Evolutionary conservation across 2,797 vertebrate genomes (phyloP).

Genomic region (Lophura swinhoii): DNA sequence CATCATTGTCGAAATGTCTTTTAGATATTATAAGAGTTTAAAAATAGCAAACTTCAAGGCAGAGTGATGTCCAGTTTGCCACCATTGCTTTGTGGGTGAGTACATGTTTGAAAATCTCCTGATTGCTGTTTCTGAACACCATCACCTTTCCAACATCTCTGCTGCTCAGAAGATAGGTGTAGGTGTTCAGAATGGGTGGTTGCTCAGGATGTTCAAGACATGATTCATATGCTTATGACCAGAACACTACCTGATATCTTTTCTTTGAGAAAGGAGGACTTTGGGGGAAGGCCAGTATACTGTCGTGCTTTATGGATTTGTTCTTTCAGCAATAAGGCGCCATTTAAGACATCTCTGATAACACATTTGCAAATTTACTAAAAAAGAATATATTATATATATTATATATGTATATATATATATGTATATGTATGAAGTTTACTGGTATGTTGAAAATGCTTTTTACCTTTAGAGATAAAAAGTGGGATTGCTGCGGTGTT

Average conservation of each 20-base stretch:
- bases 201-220: neutral
- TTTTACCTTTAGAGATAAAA: neutral
- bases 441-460: neutral
- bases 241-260: neutral
- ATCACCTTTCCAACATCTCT: neutral
- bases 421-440: neutral
- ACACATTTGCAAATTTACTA: too few relatives aligned
- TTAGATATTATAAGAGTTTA: neutral
- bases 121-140: neutral
- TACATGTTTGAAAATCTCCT: neutral
- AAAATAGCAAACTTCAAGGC: neutral
- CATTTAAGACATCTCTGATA: neutral
- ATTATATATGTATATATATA: too few relatives aligned
- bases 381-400: too few relatives aligned
- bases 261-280: neutral
- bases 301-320: neutral
- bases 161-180: neutral
- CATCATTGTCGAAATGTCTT: neutral
- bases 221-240: neutral
- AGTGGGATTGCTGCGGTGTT: neutral
- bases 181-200: neutral
- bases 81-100: neutral
- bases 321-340: accelerated
- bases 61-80: neutral
- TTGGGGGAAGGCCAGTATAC: neutral